Conservation (phyloP, 2,888 invertebrate species). For the Nebria salina region DNA sequence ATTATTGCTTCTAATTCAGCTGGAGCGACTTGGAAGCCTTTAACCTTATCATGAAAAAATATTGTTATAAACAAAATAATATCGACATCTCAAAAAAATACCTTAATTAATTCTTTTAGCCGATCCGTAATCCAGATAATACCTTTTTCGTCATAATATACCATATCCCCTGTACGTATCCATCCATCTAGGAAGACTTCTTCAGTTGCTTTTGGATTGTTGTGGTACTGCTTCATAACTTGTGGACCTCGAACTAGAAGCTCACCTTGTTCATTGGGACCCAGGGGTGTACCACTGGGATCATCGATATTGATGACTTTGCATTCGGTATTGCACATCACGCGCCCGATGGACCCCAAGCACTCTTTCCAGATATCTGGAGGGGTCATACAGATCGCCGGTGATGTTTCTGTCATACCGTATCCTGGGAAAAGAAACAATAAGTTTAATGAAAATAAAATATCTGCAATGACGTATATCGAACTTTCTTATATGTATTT, state of each 20-base stretch:
- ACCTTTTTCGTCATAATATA: slow-evolving; percentile 70
- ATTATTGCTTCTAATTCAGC: slow-evolving; percentile 85
- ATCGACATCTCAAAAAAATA: slow-evolving; percentile 39
- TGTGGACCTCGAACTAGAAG: slow-evolving; percentile 80
- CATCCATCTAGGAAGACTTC: slow-evolving; percentile 77
- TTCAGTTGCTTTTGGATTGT: slow-evolving; percentile 77
- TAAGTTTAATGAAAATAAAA: slow-evolving; percentile 2
- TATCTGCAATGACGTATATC: too few relatives aligned
- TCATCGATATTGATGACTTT: slow-evolving; percentile 69
- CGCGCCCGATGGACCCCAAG: slow-evolving; percentile 65
- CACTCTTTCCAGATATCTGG: slow-evolving; percentile 49
- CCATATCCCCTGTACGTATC: slow-evolving; percentile 75
- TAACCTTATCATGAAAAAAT: slow-evolving; percentile 52
- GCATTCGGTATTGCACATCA: slow-evolving; percentile 70
- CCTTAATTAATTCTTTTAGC: slow-evolving; percentile 84
- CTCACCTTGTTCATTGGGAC: slow-evolving; percentile 71
- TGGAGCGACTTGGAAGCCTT: slow-evolving; percentile 82
- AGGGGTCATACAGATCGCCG: slow-evolving; percentile 62
- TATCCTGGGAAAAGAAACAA: slow-evolving; percentile 63
- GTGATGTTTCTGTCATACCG: slow-evolving; percentile 79
- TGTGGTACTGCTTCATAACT: slow-evolving; percentile 79
- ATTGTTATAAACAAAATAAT: neutral
- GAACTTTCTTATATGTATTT: too few relatives aligned
- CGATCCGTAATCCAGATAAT: slow-evolving; percentile 77
- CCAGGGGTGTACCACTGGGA: slow-evolving; percentile 52